Evolutionary conservation across 53 echinoderm and acorn worm species (phyloP), one percentile per base, ranked within the genome.

Genomic region (Hippasteria phrygiana): DNA sequence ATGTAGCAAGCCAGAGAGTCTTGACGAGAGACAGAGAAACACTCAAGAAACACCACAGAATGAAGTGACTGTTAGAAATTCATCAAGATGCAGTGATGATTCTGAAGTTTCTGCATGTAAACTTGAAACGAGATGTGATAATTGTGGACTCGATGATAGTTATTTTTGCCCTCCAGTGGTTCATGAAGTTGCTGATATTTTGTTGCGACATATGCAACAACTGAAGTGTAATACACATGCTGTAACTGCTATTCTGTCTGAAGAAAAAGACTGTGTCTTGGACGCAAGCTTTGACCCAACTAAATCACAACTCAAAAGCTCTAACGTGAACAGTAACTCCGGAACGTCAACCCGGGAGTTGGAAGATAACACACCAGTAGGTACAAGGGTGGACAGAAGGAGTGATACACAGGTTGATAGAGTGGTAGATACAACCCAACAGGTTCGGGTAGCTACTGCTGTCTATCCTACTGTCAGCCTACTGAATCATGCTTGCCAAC

Each of bases 181-280:
- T 11, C 28, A 46, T 9, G 71, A 50, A 37, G 47, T 41, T 6
- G 85, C 85, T 37, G 71, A 47, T 0, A 12, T 85, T 17, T 38
- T 85, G 26, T 38, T 85, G 71, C 90, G 89, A 33, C 99, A 99
- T 59, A 79, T 88, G 71, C 77, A 90, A 34, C 99, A 99, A 74
- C 84, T 99, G 66, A 89, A 88, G 66, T 94, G 94, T 53, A 99
- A 99, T 83, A 79, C 92, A 7, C 99, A 99, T 71, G 99, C 99
- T 7, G 92, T 99, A 40, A 99, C 99, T 29, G 53, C 93, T n/a
- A 66, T 99, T n/a, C 72, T 53, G 17, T 29, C 55, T 0, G 69
- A 67, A 67, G 69, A 67, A 33, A 1, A 20, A 5, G 14, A 36
- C 67, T 34, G 1, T 14, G 33, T 34, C 67, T 66, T 73, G 41